Conservation (phyloP, 2,113 vertebrate genomes). For the Mobula hypostoma region DNA sequence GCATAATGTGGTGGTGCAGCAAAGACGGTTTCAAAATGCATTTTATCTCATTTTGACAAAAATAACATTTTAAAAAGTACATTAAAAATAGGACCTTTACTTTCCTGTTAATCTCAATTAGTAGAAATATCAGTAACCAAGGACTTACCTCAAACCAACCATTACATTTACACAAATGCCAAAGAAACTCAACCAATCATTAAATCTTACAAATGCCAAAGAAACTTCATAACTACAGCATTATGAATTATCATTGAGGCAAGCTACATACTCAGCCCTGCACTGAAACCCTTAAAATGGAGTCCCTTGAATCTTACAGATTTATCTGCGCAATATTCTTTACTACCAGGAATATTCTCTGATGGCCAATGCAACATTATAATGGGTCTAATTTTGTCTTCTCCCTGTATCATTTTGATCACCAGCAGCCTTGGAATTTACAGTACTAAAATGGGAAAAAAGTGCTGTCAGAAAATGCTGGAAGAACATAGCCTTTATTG, state of each 20-base stretch:
- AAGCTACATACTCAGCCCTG: background rate
- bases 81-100: background rate
- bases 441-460: background rate
- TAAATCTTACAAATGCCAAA: background rate
- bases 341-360: background rate
- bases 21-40: background rate
- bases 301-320: background rate
- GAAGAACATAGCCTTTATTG: background rate
- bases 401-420: background rate
- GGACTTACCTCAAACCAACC: background rate
- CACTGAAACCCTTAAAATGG: background rate
- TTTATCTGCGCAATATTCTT: background rate
- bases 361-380: background rate
- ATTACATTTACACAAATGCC: background rate
- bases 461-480: slow-evolving; percentile 1
- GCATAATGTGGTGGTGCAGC: background rate
- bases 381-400: background rate
- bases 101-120: background rate
- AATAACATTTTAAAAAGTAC: background rate
- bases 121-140: background rate
- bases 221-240: background rate
- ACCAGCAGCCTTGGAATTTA: background rate
- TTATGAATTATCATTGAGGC: background rate
- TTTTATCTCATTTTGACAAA: background rate
- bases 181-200: background rate